Conservation (phyloP, 37 sponge, comb jelly and placozoan species). For the Ephydatia muelleri region DNA sequence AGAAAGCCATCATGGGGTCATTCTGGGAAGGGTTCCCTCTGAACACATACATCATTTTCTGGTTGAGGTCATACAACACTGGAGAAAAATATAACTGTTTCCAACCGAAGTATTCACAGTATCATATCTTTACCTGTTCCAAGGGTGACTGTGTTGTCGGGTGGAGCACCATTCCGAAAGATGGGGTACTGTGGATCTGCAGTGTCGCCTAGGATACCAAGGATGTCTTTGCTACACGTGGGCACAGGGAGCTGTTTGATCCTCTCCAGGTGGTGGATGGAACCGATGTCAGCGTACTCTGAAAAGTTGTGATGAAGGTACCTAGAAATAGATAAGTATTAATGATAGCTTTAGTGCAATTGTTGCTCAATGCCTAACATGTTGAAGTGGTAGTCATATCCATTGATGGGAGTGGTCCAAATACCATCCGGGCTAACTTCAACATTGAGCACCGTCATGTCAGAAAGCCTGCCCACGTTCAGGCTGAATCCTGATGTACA, state of each 20-base stretch:
- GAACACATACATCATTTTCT: background rate
- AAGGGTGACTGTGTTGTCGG: slow-evolving; percentile 19
- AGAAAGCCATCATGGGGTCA: background rate
- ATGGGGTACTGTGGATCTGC: slow-evolving; percentile 39
- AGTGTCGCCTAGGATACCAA: slow-evolving; percentile 42
- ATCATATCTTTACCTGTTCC: slow-evolving; percentile 22
- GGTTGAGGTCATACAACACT: background rate
- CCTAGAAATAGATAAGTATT: slow-evolving; percentile 11
- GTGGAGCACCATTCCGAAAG: slow-evolving; percentile 21
- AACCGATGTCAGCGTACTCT: slow-evolving; percentile 27
- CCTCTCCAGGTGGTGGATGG: slow-evolving; percentile 32
- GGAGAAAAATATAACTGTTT: background rate
- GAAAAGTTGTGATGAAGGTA: slow-evolving; percentile 26
- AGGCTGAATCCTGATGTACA: slow-evolving; percentile 37
- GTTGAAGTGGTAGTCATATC: slow-evolving; percentile 49
- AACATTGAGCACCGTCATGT: slow-evolving; percentile 8
- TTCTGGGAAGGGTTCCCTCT: background rate
- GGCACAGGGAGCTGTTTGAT: slow-evolving; percentile 33
- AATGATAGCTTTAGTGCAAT: background rate
- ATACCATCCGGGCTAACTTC: slow-evolving; percentile 28
- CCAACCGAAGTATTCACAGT: no score
- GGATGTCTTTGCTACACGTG: background rate
- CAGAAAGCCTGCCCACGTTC: slow-evolving; percentile 17
- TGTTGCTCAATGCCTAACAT: slow-evolving; percentile 7
- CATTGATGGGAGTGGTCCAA: background rate